A percentile compares a stretch with the other conserved stretches of the same genome.
phyloP scores from a whole-genome alignment of 1,140 invertebrate species.

The Drosophila parvula region DNA sequence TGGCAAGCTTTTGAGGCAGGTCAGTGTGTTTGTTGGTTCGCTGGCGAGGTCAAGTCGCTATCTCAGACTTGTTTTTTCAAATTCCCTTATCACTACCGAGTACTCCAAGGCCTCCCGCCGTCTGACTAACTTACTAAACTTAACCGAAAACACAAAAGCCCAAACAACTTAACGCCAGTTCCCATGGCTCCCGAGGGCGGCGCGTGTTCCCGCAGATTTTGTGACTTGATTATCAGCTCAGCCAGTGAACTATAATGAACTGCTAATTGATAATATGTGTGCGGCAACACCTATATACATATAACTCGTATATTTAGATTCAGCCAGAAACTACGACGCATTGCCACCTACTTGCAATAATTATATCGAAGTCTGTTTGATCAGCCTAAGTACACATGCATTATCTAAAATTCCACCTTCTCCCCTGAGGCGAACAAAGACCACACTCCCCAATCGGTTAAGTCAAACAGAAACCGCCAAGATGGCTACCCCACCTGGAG shows the following conservation, averaged over 20 bases:
- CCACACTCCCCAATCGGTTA: neutral
- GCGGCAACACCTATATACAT: constrained; percentile 33
- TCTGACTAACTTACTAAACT: constrained; percentile 11
- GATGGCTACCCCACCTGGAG: constrained; percentile 27
- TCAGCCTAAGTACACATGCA: constrained; percentile 9
- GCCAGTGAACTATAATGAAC: constrained; percentile 68
- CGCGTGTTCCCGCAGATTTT: constrained; percentile 48
- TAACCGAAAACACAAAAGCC: constrained; percentile 1
- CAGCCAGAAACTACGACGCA: constrained; percentile 27
- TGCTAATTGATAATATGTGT: constrained; percentile 72
- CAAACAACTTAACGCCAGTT: constrained; percentile 11
- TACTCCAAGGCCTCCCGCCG: constrained; percentile 19
- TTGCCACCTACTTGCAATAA: constrained; percentile 14
- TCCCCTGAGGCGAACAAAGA: constrained; percentile 7
- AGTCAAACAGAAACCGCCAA: constrained; percentile 37
- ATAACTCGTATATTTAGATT: constrained; percentile 28
- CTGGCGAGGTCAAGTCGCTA: constrained; percentile 9
- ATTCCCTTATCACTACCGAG: neutral
- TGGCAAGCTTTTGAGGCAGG: constrained; percentile 40
- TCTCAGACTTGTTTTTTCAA: neutral
- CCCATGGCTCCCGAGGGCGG: constrained; percentile 37
- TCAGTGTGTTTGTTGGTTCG: constrained; percentile 14
- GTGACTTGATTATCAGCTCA: constrained; percentile 55
- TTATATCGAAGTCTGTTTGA: constrained; percentile 47
- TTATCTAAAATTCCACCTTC: constrained; percentile 6